phyloP scores from a whole-genome alignment of 2,888 invertebrate genomes.

The Lysandra coridon region DNA sequence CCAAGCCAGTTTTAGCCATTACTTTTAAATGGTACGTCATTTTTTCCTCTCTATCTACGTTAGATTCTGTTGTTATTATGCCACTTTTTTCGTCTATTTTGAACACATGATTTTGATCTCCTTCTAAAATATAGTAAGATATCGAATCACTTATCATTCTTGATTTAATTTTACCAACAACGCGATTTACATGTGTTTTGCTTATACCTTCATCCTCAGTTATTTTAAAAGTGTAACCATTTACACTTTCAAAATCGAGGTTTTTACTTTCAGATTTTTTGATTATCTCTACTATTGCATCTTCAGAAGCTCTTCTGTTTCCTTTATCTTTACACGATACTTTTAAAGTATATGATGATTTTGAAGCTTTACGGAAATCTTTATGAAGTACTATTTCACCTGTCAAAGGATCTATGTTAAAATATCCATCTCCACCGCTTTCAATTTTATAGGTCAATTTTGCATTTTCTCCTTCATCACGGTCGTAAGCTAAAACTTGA shows the following conservation, averaged over 20 bases:
- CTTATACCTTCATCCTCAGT: slow-evolving; percentile 88
- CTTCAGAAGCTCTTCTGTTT: slow-evolving; percentile 84
- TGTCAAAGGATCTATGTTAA: slow-evolving; percentile 88
- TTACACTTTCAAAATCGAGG: slow-evolving; percentile 87
- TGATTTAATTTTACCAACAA: slow-evolving; percentile 88
- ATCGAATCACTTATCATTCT: slow-evolving; percentile 82
- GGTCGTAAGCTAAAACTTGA: slow-evolving; percentile 90
- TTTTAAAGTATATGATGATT: slow-evolving; percentile 85
- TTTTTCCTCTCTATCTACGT: slow-evolving; percentile 91
- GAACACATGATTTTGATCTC: slow-evolving; percentile 89
- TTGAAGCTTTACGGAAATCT: slow-evolving; percentile 82
- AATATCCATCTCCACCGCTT: slow-evolving; percentile 89
- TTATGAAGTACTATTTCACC: slow-evolving; percentile 87
- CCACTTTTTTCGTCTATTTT: slow-evolving; percentile 90
- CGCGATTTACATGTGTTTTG: slow-evolving; percentile 82
- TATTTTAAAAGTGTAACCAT: slow-evolving; percentile 90
- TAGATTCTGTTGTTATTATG: slow-evolving; percentile 86
- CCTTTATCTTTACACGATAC: slow-evolving; percentile 92
- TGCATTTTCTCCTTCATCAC: slow-evolving; percentile 94
- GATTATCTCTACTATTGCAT: slow-evolving; percentile 90
- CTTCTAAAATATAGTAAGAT: slow-evolving; percentile 88
- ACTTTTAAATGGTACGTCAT: slow-evolving; percentile 88
- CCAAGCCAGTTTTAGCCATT: slow-evolving; percentile 87
- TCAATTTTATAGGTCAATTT: slow-evolving; percentile 88
- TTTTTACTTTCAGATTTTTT: slow-evolving; percentile 86